Evolutionary conservation across 2,797 vertebrate genomes (phyloP).

Genomic region (Gymnocypris eckloni): DNA sequence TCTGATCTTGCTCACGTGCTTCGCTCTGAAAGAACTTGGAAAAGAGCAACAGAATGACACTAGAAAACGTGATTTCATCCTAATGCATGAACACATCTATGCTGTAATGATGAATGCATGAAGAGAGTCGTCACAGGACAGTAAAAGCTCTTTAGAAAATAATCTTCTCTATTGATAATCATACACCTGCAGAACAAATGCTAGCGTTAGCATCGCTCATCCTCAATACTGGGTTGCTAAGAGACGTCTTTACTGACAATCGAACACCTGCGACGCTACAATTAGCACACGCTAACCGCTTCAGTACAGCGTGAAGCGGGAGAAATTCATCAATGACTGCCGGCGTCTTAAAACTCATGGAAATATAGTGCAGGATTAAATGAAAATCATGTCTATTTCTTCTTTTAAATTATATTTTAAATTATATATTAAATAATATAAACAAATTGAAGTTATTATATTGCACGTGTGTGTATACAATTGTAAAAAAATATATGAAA

Average conservation of each 20-base stretch:
- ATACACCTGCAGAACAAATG: conserved; percentile 8
- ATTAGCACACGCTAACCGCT: neutral
- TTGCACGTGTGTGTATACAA: neutral
- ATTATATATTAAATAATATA: no score
- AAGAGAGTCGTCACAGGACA: neutral
- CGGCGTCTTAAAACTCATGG: no score
- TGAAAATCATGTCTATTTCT: no score
- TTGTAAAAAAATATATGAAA: neutral
- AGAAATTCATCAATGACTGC: neutral
- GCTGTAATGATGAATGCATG: neutral
- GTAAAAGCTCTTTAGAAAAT: neutral
- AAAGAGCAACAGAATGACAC: neutral
- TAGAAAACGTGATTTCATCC: neutral
- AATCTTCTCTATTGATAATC: neutral
- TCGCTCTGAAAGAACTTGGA: neutral
- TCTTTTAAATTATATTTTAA: no score
- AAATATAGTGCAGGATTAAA: no score
- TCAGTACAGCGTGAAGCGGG: neutral
- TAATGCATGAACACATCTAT: neutral
- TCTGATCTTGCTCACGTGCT: neutral
- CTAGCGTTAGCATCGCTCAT: neutral
- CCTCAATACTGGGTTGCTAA: neutral
- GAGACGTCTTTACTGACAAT: neutral
- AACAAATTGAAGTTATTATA: neutral
- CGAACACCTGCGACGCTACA: conserved; percentile 2